These are phyloP conservation scores for Microtus oregoni DNA, from an alignment of 2,113 vertebrate species.

Conservation along the genomic window DNA sequence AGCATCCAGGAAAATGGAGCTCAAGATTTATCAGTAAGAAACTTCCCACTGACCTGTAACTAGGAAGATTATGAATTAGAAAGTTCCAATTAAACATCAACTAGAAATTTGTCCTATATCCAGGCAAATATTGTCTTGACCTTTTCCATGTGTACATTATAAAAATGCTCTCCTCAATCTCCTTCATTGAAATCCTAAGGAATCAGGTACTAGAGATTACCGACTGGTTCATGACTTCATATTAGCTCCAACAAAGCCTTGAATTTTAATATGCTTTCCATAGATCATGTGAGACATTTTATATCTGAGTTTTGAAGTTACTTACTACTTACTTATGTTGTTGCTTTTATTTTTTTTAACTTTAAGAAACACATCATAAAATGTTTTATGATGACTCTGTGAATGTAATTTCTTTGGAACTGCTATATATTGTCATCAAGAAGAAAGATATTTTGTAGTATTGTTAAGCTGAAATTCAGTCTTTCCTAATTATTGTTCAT, in stretches of 20 bases:
- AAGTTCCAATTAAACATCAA: neutral
- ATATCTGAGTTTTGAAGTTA: neutral
- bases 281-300: neutral
- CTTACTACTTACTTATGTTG: neutral
- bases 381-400: neutral
- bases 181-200: neutral
- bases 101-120: neutral
- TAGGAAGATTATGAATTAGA: neutral
- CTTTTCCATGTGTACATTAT: neutral
- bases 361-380: neutral
- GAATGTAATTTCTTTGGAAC: neutral
- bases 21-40: neutral
- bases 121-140: neutral
- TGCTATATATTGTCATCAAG: neutral
- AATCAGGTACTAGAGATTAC: neutral
- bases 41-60: neutral
- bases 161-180: neutral
- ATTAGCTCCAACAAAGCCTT: neutral
- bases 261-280: neutral
- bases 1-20: neutral
- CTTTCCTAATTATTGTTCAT: conserved; percentile 13
- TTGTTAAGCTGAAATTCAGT: neutral
- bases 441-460: conserved; percentile 11
- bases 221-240: neutral
- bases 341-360: neutral